These are phyloP conservation scores for Condylostylus longicornis DNA, from an alignment of 1,140 invertebrate genomes.

Conservation along the genomic window DNA sequence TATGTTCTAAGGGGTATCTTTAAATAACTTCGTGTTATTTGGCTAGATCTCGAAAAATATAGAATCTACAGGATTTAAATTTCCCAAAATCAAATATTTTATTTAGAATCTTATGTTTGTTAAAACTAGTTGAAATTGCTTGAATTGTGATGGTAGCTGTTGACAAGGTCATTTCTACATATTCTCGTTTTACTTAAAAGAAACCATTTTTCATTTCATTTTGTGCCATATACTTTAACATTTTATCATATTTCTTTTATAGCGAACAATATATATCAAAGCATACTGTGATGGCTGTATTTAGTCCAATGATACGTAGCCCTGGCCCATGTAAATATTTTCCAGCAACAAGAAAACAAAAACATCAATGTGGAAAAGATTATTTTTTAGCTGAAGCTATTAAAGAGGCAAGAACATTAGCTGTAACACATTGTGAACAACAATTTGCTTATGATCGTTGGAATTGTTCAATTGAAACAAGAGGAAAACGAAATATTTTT, in stretches of 20 bases:
- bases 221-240: neutral
- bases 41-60: too few species aligned
- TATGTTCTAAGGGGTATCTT: too few species aligned
- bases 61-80: too few species aligned
- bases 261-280: slow-evolving; percentile 29
- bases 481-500: slow-evolving; percentile 38
- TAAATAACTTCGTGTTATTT: too few species aligned
- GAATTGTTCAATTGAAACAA: slow-evolving; percentile 42
- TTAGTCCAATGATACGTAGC: slow-evolving; percentile 25
- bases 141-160: too few species aligned
- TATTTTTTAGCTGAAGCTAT: slow-evolving; percentile 36
- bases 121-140: too few species aligned
- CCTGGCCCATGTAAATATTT: slow-evolving; percentile 28
- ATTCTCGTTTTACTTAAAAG: too few species aligned
- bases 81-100: too few species aligned
- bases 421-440: slow-evolving; percentile 39
- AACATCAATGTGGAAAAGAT: slow-evolving; percentile 36
- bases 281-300: slow-evolving; percentile 30
- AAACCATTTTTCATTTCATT: neutral
- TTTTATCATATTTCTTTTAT: slow-evolving; percentile 7
- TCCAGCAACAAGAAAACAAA: slow-evolving; percentile 31
- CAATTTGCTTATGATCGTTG: slow-evolving; percentile 44
- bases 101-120: too few species aligned
- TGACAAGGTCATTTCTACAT: too few species aligned
- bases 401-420: slow-evolving; percentile 36